Evolutionary conservation across 1,140 invertebrate species (phyloP), one percentile per base, ranked within the genome.

Genomic region (Lucilia cuprina): DNA sequence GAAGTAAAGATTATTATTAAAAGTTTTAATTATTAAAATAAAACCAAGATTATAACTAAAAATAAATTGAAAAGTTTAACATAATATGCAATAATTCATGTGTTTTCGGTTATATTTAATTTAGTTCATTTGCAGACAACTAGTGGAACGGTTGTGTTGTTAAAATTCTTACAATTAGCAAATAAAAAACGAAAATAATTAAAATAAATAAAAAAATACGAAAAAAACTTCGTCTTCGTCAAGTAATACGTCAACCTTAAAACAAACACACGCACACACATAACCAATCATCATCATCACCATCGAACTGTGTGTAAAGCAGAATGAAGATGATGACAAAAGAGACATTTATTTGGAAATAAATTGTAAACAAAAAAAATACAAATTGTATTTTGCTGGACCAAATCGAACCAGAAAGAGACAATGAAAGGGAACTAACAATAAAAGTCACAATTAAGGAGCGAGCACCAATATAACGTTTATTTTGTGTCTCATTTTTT

Each of bases 211-310:
- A 41, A 41, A 41, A 41, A 8, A 41, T 41, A 41, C 41, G 41
- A 41, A 21, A 70, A 25, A 70, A 70, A 21, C 21, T 21, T 70
- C 65, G 65, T 7, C 9, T 2, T 70, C 65, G 65, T n/a, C 65
- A 21, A 70, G 19, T 70, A 21, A 70, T 70, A 70, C 65, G 65
- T 70, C 65, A 70, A 70, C 65, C 19, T 70, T 70, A 70, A 55
- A 55, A 55, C 41, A 55, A 55, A 55, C 65, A 70, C n/a, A 70
- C n/a, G 7, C 7, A 21, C 21, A 25, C 60, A 70, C 19, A 70
- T 5, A 70, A 5, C 14, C 14, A 17, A 17, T 60, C 55, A n/a
- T 41, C 41, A 41, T 30, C 25, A 30, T 30, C 25, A 30, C 25
- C 25, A 30, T 30, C 25, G 25, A 30, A 30, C 0, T 3, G 41